Evolutionary conservation across 2,113 vertebrate genomes (phyloP).

Genomic region (Periophthalmus modestus): DNA sequence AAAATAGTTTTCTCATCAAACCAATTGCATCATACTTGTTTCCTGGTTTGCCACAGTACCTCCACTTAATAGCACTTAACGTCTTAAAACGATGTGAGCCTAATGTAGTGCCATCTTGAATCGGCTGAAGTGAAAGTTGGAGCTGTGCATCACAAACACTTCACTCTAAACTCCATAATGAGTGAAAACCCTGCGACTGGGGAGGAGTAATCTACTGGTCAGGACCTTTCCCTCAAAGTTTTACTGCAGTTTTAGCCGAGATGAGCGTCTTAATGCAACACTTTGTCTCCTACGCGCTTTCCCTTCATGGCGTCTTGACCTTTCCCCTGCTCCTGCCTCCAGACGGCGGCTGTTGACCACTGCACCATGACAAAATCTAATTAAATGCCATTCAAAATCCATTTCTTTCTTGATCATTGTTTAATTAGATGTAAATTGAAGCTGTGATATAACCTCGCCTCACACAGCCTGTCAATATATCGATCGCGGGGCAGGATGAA

Average conservation of each 20-base stretch:
- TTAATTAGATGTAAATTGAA: constrained; percentile 83
- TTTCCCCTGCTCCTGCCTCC: constrained; percentile 48
- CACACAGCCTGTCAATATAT: constrained; percentile 73
- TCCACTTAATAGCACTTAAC: background rate
- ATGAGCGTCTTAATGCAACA: constrained; percentile 29
- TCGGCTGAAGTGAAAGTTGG: background rate
- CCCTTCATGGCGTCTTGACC: constrained; percentile 59
- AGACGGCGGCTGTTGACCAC: constrained; percentile 66
- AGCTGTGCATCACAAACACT: background rate
- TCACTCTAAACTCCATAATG: background rate
- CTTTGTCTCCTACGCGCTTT: constrained; percentile 55
- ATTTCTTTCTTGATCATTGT: constrained; percentile 77
- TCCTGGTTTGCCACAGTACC: background rate
- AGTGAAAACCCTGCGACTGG: too few relatives aligned
- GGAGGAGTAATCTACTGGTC: constrained; percentile 16
- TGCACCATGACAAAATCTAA: constrained; percentile 73
- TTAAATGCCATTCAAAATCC: constrained; percentile 77
- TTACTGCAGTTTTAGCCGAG: constrained; percentile 21
- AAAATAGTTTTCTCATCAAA: background rate
- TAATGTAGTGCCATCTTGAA: background rate
- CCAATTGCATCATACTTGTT: background rate
- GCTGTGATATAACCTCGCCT: constrained; percentile 68
- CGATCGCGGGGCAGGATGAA: constrained; percentile 57
- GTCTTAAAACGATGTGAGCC: background rate
- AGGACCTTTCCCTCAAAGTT: constrained; percentile 46